A percentile compares a stretch with the other conserved stretches of the same genome.
phyloP scores from a whole-genome alignment of 2,888 invertebrate species.

The Aradus depressus region DNA sequence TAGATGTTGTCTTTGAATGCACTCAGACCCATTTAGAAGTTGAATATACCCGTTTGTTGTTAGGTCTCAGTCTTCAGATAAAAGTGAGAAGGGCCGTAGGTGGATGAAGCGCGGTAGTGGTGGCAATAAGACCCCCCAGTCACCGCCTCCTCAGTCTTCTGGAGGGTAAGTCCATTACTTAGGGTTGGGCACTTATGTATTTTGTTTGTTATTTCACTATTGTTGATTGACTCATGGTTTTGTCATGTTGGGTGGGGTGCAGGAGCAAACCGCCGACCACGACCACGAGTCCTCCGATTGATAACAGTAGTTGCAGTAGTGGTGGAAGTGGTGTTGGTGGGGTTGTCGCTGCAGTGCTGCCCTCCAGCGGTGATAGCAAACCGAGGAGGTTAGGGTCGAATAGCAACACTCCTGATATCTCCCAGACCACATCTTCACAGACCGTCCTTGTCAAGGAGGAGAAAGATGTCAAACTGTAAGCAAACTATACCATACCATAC shows the following conservation, averaged over 20 bases:
- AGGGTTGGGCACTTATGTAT: not conserved
- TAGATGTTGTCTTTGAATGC: too few species aligned
- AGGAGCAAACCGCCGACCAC: too few species aligned
- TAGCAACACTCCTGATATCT: not conserved
- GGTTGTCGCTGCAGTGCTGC: not conserved
- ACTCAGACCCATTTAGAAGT: too few species aligned
- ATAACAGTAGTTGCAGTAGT: not conserved
- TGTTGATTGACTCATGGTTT: too few species aligned
- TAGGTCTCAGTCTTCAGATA: slow-evolving; percentile 41
- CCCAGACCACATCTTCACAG: not conserved
- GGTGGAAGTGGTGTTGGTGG: not conserved
- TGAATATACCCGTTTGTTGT: not conserved
- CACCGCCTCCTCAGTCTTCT: slow-evolving; percentile 7
- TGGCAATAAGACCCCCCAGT: slow-evolving; percentile 2
- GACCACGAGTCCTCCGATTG: not conserved
- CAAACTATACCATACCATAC: too few species aligned
- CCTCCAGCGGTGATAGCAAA: not conserved
- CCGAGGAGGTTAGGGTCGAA: not conserved
- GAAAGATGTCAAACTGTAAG: slow-evolving; percentile 46
- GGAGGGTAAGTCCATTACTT: not conserved
- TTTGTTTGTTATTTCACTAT: not conserved
- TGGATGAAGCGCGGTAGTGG: slow-evolving; percentile 23
- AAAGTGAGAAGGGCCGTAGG: slow-evolving; percentile 36
- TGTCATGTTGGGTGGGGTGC: too few species aligned
- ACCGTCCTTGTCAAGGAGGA: slow-evolving; percentile 36